Conservation (phyloP, 2,888 invertebrate species). For the Mallateleia sp. region DNA sequence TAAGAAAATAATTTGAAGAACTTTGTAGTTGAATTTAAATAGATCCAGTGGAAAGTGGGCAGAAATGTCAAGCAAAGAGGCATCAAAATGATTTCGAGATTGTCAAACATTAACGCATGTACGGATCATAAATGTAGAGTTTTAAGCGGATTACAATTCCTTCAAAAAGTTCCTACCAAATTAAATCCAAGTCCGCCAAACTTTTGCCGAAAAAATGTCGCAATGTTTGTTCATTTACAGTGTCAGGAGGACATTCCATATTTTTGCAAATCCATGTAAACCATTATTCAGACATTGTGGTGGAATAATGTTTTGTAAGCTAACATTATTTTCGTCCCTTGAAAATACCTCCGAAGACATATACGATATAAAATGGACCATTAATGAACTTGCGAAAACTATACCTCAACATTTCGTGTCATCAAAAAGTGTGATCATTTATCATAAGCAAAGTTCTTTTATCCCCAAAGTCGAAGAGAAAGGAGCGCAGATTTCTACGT, state of each 20-base stretch:
- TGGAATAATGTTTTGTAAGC: no score
- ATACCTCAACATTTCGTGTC: neutral
- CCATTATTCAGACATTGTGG: neutral
- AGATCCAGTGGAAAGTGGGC: neutral
- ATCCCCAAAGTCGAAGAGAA: neutral
- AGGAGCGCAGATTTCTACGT: neutral
- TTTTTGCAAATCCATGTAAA: neutral
- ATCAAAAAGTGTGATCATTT: neutral
- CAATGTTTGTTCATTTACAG: no score
- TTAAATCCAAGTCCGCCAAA: no score
- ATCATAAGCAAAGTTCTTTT: neutral
- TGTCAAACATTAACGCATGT: neutral
- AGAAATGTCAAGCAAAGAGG: neutral
- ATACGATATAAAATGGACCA: neutral
- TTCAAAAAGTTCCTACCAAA: neutral
- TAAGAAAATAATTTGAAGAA: neutral
- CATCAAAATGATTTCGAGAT: neutral
- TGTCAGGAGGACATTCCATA: no score
- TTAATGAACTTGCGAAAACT: neutral
- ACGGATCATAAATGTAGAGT: neutral
- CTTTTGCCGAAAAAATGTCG: no score
- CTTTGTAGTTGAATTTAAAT: neutral
- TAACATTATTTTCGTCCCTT: neutral
- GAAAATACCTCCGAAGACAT: neutral
- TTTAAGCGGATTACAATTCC: neutral